A percentile compares a stretch with the other conserved stretches of the same genome.
phyloP scores from a whole-genome alignment of 2,113 vertebrate species.

The Colius striatus region DNA sequence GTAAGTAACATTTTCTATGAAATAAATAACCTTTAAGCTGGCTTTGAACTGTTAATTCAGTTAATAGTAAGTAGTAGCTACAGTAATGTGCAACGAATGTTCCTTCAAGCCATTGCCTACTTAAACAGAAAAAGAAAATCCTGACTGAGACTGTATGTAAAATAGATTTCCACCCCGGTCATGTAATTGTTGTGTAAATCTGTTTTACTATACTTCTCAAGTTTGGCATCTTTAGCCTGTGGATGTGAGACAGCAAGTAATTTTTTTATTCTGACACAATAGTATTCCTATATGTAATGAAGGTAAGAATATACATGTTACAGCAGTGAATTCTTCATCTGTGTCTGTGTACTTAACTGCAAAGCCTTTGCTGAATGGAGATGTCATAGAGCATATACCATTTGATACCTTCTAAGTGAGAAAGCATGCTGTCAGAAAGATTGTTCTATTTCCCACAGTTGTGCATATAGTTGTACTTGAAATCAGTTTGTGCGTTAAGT shows the following conservation, averaged over 20 bases:
- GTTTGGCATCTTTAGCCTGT: too few relatives aligned
- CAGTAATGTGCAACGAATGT: too few relatives aligned
- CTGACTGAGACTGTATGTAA: too few relatives aligned
- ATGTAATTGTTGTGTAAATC: too few relatives aligned
- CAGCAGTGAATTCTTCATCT: background rate
- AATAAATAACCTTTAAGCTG: too few relatives aligned
- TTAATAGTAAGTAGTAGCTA: too few relatives aligned
- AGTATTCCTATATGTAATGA: background rate
- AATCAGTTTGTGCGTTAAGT: background rate
- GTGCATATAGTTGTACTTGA: background rate
- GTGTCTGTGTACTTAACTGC: background rate
- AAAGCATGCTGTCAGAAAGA: background rate
- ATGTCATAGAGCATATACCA: rapidly evolving
- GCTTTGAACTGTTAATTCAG: too few relatives aligned
- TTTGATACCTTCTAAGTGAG: background rate
- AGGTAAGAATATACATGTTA: background rate
- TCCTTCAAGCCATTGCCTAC: too few relatives aligned
- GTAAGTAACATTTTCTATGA: too few relatives aligned
- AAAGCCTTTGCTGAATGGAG: background rate
- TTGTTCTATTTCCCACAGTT: background rate
- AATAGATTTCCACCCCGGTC: too few relatives aligned
- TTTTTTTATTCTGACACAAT: background rate
- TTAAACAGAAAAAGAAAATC: too few relatives aligned
- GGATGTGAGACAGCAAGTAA: background rate
- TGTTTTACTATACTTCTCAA: too few relatives aligned